These are phyloP conservation scores for Megaceryle torquata DNA, from an alignment of 2,113 vertebrate genomes.

Conservation along the genomic window DNA sequence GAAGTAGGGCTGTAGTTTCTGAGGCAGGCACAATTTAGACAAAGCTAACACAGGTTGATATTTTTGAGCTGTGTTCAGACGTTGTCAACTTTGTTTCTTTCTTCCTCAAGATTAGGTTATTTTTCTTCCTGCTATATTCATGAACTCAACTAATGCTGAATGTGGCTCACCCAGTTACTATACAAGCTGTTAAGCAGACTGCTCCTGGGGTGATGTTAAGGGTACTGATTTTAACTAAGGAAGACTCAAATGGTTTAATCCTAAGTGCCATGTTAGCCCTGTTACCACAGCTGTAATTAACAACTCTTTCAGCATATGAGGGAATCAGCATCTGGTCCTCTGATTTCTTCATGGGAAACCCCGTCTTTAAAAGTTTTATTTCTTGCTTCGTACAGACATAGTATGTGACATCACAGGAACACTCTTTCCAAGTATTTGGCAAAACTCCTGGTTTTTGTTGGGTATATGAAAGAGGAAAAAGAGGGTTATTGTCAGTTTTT, in stretches of 20 bases:
- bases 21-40: background rate
- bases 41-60: background rate
- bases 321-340: background rate
- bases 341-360: background rate
- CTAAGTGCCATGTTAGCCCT: background rate
- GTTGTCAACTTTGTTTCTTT: background rate
- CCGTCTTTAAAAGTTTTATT: background rate
- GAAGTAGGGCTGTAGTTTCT: background rate
- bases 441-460: background rate
- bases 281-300: background rate
- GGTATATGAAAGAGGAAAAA: background rate
- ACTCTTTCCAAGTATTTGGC: background rate
- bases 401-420: background rate
- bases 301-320: background rate
- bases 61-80: background rate
- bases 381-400: background rate
- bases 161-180: background rate
- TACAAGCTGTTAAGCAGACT: background rate
- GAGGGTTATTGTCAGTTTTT: slow-evolving; percentile 2
- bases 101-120: background rate
- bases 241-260: background rate
- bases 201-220: background rate
- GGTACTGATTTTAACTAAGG: background rate
- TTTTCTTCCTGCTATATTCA: background rate
- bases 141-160: background rate